Base-by-base conservation (phyloP, 35 echinoderm and acorn worm species). In the Eucidaris tribuloides region DNA sequence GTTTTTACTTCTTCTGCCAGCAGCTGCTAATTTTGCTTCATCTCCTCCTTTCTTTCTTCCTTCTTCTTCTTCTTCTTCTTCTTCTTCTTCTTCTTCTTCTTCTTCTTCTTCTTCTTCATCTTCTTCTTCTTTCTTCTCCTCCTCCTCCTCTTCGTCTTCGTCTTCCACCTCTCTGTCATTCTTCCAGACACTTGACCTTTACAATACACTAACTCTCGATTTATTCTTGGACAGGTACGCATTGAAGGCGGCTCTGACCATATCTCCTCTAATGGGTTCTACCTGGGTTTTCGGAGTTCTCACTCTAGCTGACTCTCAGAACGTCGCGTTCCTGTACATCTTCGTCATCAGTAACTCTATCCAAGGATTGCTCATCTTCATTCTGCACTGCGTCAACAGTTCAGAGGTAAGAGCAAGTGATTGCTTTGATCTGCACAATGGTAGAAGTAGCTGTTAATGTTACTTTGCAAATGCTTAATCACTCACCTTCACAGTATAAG, bases 311-410 rank as follows among this genome's bases (percentile, higher is more conserved):
- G 68, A 74, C 34, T 74, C 68, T 5, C 44, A 33, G 1, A 74
- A 74, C 41, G 28, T 74, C 28, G n/a, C 35, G 5, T 74, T 74
- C 36, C 68, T 74, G 7, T 74, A 74, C 14, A 38, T 74, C 68
- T 74, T 74, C 68, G 68, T 74, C 7, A 42, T 74, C 9, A 35
- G 68, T 44, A 74, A 74, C 68, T 74, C 68, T 0, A 74, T 74
- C 68, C 68, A 74, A 44, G 68, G 68, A 6, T 15, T 74, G n/a
- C 68, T 74, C 15, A 74, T 74, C 38, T 74, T 74, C 68, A 74
- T 74, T 44, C 68, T 74, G 24, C 41, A 74, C 40, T 74, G 68
- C n/a, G 35, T 74, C 30, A 74, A 74, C 36, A 74, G 68, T n/a
- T 40, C 38, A n/a, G 68, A 74, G 68, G 68, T 74, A 25, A 7